phyloP scores from a whole-genome alignment of 2,797 vertebrate genomes.

The Ptychadena robeensis region DNA sequence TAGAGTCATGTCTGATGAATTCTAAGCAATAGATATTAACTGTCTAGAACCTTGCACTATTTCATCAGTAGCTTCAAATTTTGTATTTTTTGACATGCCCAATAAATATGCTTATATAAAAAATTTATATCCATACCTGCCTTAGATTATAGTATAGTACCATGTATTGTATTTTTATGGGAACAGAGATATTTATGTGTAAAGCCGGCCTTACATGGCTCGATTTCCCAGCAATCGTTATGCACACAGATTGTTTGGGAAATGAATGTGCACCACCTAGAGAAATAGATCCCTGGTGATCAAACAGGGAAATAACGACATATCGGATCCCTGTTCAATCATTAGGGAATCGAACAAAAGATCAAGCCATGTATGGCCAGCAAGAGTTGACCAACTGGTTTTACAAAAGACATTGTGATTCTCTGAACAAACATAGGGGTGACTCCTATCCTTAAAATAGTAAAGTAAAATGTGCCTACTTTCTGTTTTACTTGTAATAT shows the following conservation, averaged over 20 bases:
- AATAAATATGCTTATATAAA: not conserved
- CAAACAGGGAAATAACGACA: no score
- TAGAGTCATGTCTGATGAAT: conserved; percentile 8
- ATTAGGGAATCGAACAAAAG: no score
- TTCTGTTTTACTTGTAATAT: not conserved
- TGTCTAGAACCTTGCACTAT: not conserved
- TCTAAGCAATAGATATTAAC: conserved; percentile 1
- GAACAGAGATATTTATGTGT: not conserved
- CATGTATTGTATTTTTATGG: not conserved
- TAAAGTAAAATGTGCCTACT: not conserved
- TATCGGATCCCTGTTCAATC: no score
- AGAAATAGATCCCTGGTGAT: no score
- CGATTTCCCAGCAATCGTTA: no score
- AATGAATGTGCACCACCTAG: no score
- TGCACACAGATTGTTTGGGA: no score
- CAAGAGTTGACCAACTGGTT: not conserved
- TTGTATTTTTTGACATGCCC: no score
- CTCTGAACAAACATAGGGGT: no score
- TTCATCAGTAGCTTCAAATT: not conserved
- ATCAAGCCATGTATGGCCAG: no score
- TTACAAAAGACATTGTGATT: not conserved
- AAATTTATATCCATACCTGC: not conserved
- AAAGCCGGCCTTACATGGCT: no score
- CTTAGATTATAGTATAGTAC: not conserved
- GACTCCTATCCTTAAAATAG: no score